Evolutionary conservation across 2,113 vertebrate genomes (phyloP), one percentile per base, ranked within the genome.

Genomic region (Neotoma lepida): DNA sequence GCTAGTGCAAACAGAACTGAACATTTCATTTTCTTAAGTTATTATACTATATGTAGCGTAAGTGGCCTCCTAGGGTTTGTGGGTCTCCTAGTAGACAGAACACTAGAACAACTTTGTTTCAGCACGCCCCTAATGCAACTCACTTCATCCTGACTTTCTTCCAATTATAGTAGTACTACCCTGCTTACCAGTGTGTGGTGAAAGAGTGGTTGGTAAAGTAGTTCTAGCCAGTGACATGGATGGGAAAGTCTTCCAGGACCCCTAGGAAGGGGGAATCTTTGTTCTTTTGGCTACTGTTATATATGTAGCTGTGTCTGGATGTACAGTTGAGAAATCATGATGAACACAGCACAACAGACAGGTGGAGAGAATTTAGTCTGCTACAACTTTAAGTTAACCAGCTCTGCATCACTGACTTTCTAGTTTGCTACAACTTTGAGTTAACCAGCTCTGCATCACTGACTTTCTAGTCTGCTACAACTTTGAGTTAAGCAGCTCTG

Each of bases 401-500:
- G 63, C 35, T 39, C 51, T 93, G 86, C n/a, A 30, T 49, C 51
- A 6, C 18, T n/a, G n/a, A n/a, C n/a, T n/a, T n/a, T n/a, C n/a
- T 17, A 46, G 35, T 90, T 82, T 81, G 44, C 22, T 68, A 87
- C 2, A 78, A 77, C 76, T 86, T 56, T 73, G 66, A 95, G 82
- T 89, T 82, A 86, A 61, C 44, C 77, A 90, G 63, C 35, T 39
- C 51, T 93, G 86, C n/a, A 30, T 49, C 51, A 6, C 18, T n/a
- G n/a, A n/a, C n/a, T n/a, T n/a, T n/a, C n/a, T 17, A 46, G 35
- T 90, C 86, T 81, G 44, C 22, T 68, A 87, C 2, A 78, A 77
- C 76, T 86, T 56, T 73, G 66, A 95, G 82, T 89, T 82, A 86
- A 61, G n/a, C 77, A 90, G 63, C 35, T 39, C 51, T 93, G 86